A percentile compares a stretch with the other conserved stretches of the same genome.
Evolutionary conservation across 2,888 invertebrate genomes (phyloP).

Genomic region (Anodontia alba): DNA sequence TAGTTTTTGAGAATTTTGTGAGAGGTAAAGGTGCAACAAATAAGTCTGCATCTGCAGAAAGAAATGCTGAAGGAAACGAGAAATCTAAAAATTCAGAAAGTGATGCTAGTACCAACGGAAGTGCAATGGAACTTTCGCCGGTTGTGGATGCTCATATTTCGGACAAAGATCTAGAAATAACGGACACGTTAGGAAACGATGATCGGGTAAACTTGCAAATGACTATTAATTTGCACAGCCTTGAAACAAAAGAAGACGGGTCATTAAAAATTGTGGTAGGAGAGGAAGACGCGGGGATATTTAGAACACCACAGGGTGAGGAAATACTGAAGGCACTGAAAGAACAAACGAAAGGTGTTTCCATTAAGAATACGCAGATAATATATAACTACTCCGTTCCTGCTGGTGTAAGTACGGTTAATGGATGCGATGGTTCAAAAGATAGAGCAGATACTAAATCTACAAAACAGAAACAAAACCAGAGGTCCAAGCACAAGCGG

Average conservation of each 20-base stretch:
- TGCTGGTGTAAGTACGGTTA: background rate
- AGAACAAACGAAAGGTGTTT: background rate
- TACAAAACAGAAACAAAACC: background rate
- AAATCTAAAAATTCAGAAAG: no score
- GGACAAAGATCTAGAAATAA: background rate
- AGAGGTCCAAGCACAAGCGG: background rate
- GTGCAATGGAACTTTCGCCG: no score
- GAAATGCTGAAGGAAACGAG: no score
- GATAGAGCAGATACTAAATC: background rate
- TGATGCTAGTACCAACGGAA: no score
- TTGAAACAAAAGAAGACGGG: background rate
- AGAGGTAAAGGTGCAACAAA: background rate
- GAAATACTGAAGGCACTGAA: constrained; percentile 1
- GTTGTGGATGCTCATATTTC: background rate
- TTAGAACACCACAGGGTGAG: background rate
- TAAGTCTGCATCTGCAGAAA: no score
- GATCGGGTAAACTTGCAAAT: background rate
- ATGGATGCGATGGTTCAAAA: background rate
- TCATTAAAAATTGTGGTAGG: background rate
- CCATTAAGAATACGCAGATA: background rate
- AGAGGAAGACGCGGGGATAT: background rate
- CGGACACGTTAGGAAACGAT: background rate
- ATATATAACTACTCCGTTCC: background rate
- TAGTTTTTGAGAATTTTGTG: background rate
- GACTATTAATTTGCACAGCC: constrained; percentile 2